Base-by-base conservation (phyloP, 2,888 invertebrate species). In the Polydrusus pterygomalis region DNA sequence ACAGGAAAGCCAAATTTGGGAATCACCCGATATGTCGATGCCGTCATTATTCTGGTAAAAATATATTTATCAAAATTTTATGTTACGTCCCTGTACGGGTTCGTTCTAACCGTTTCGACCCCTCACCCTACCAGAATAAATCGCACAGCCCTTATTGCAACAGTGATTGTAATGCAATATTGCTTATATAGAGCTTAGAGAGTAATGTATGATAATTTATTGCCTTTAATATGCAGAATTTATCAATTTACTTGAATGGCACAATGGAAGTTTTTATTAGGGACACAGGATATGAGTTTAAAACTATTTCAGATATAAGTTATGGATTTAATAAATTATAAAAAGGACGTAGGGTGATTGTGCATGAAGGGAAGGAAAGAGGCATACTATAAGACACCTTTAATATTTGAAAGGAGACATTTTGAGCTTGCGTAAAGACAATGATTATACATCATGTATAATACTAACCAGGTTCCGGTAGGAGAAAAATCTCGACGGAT, bases 151-250 rank as follows among this genome's bases (percentile, higher is more conserved):
- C 76, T 76, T 78, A 78, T 74, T 76, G 76, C 71, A 76, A 76
- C 77, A 77, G 74, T 78, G 82, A 83, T 84, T 84, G 84, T 84
- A 84, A 85, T 85, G 85, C 83, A 84, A 85, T 85, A 86, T 84
- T 82, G 85, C 85, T 85, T 82, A 84, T 85, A 84, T 74, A 75
- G 75, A 75, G 78, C 75, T 77, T 75, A 74, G 68, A 78, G 65
- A 76, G 74, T 73, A 76, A 74, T 74, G 74, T 74, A 76, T 74
- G 75, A 74, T 76, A 78, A 78, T 78, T 76, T 78, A 78, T 78
- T 45, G 78, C 78, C 67, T 78, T 78, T 78, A 78, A 78, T 78
- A 78, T 78, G 70, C 76, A 78, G 69, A 78, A 78, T 78, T 78
- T 78, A 78, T 78, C 78, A 78, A 78, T 76, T 75, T 78, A 70